A percentile compares a stretch with the other conserved stretches of the same genome.
phyloP scores from a whole-genome alignment of 1,140 invertebrate species.

The Triops longicaudatus region DNA sequence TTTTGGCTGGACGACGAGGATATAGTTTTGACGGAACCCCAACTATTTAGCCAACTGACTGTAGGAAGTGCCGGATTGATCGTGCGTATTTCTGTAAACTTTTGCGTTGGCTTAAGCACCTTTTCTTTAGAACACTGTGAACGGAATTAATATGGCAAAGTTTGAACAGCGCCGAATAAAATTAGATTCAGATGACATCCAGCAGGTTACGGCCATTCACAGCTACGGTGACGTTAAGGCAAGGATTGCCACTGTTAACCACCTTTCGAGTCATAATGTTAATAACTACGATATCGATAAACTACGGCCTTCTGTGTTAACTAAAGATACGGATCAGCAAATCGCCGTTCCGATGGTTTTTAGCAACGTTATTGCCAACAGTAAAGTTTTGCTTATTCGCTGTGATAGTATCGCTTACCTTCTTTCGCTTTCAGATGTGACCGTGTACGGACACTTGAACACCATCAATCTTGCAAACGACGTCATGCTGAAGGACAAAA shows the following conservation, averaged over 20 bases:
- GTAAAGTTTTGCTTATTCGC: not conserved
- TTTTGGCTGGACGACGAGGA: not conserved
- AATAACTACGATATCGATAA: not conserved
- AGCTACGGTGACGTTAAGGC: not conserved
- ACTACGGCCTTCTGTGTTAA: not conserved
- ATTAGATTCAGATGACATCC: not conserved
- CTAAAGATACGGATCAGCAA: not conserved
- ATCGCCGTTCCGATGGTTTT: not conserved
- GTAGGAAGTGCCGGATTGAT: not conserved
- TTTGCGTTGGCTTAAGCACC: not conserved
- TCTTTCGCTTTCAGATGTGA: not conserved
- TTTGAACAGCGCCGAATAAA: not conserved
- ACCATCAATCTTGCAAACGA: not conserved
- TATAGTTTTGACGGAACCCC: not conserved
- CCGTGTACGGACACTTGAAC: not conserved
- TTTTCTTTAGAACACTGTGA: not conserved
- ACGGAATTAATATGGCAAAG: not conserved
- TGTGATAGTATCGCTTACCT: not conserved
- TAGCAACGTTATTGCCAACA: constrained; percentile 12
- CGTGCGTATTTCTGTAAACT: not conserved
- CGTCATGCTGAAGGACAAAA: not conserved
- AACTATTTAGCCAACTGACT: not conserved
- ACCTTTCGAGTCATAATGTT: not conserved
- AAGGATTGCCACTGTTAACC: not conserved
- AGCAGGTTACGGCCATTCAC: not conserved